Conservation (phyloP, 1,140 invertebrate species). For the Saccostrea glomerata region DNA sequence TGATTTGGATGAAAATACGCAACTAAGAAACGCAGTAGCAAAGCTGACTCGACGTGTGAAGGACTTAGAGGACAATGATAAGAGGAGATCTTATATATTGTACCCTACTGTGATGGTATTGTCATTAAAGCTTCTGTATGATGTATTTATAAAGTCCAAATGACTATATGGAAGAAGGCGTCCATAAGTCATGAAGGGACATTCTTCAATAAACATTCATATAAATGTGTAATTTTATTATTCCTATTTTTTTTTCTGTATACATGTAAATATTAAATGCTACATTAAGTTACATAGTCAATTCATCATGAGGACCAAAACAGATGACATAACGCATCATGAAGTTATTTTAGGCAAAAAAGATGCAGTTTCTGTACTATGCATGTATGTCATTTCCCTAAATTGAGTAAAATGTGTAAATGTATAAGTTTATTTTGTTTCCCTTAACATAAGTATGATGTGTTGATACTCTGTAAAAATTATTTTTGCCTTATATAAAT, state of each 20-base stretch:
- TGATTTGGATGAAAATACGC: constrained; percentile 65
- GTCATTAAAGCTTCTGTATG: not conserved
- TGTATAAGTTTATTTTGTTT: not conserved
- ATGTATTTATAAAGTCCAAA: constrained; percentile 11
- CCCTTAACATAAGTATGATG: too few relatives aligned
- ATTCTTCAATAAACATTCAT: not conserved
- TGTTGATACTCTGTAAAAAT: too few relatives aligned
- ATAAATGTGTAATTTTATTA: not conserved
- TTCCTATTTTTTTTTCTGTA: not conserved
- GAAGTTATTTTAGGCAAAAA: not conserved
- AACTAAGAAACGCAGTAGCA: constrained; percentile 64
- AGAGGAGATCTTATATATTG: constrained; percentile 60
- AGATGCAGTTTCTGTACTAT: not conserved
- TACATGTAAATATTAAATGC: not conserved
- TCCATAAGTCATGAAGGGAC: not conserved
- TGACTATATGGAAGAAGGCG: constrained; percentile 19
- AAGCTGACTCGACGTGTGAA: constrained; percentile 66
- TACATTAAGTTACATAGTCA: too few relatives aligned
- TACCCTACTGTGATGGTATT: constrained; percentile 63
- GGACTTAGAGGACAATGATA: constrained; percentile 65
- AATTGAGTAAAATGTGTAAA: not conserved
- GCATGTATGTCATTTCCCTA: not conserved
- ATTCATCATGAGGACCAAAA: too few relatives aligned
- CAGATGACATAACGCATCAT: not conserved
- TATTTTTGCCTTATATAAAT: too few relatives aligned